phyloP scores from a whole-genome alignment of 2,113 vertebrate species.

The Spea multiplicata region DNA sequence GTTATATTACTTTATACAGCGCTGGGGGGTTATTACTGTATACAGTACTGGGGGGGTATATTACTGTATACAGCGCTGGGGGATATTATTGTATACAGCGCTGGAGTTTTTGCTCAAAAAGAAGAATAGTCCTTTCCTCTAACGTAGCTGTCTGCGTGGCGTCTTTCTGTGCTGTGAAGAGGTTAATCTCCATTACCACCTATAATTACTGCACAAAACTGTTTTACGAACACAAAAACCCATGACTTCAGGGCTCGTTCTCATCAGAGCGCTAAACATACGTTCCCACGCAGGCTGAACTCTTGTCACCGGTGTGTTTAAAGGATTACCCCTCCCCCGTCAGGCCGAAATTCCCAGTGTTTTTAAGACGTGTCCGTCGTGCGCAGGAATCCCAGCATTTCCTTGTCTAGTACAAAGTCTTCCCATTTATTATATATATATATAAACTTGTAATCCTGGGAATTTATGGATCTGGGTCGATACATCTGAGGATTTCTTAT shows the following conservation, averaged over 20 bases:
- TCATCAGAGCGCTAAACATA: neutral
- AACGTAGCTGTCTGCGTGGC: too few relatives aligned
- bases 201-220: neutral
- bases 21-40: too few relatives aligned
- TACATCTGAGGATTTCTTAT: neutral
- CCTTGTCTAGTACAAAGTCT: neutral
- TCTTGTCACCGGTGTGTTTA: neutral
- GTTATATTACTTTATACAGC: too few relatives aligned
- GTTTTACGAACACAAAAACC: neutral
- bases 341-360: neutral
- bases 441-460: neutral
- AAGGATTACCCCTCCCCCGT: neutral
- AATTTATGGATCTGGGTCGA: neutral
- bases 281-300: too few relatives aligned
- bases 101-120: too few relatives aligned
- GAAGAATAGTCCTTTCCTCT: too few relatives aligned
- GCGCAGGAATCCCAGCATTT: neutral
- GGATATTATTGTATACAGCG: too few relatives aligned
- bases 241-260: neutral
- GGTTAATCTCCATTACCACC: neutral
- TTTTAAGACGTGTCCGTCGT: neutral
- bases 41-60: too few relatives aligned
- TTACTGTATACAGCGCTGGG: too few relatives aligned
- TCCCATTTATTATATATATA: neutral
- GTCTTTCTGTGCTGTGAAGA: neutral